Percentiles rank a stretch among this genome's conserved stretches.
Evolutionary conservation across 1,140 invertebrate genomes (phyloP).

Genomic region (Calosoma granatense): DNA sequence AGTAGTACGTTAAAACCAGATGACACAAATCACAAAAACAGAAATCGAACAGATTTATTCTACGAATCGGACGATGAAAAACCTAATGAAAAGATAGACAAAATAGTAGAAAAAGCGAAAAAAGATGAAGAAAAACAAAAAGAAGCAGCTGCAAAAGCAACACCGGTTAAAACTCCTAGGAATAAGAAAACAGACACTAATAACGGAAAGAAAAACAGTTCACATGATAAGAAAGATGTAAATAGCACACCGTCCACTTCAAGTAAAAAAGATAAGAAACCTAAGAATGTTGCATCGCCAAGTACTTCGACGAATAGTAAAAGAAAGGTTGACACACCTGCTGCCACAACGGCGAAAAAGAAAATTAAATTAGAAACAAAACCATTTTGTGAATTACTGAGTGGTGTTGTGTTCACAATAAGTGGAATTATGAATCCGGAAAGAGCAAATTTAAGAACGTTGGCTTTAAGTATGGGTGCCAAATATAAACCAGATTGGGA

Average conservation of each 20-base stretch:
- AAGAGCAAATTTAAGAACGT: slow-evolving; percentile 53
- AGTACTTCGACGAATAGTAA: slow-evolving; percentile 14
- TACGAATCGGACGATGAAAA: slow-evolving; percentile 42
- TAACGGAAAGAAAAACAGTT: too few species aligned
- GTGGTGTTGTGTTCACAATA: slow-evolving; percentile 63
- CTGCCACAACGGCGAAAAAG: slow-evolving; percentile 14
- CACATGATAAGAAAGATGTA: too few species aligned
- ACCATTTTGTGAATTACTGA: slow-evolving; percentile 48
- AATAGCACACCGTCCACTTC: slow-evolving; percentile 14
- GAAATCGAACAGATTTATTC: slow-evolving; percentile 36
- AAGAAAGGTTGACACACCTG: slow-evolving; percentile 10
- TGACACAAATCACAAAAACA: slow-evolving; percentile 11
- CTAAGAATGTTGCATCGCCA: not conserved
- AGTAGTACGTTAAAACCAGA: slow-evolving; percentile 5
- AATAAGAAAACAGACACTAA: slow-evolving; percentile 12
- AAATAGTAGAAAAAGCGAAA: slow-evolving; percentile 38
- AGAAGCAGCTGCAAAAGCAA: slow-evolving; percentile 15
- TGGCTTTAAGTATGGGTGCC: slow-evolving; percentile 68
- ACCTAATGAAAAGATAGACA: slow-evolving; percentile 40
- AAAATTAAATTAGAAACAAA: slow-evolving; percentile 24
- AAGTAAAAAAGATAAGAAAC: slow-evolving; percentile 11
- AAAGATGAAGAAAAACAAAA: slow-evolving; percentile 26
- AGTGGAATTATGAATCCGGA: slow-evolving; percentile 82
- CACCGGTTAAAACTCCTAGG: slow-evolving; percentile 9
- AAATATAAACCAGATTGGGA: slow-evolving; percentile 68